Evolutionary conservation across 2,113 vertebrate genomes (phyloP), one percentile per base, ranked within the genome.

Genomic region (Hirundichthys speculiger): DNA sequence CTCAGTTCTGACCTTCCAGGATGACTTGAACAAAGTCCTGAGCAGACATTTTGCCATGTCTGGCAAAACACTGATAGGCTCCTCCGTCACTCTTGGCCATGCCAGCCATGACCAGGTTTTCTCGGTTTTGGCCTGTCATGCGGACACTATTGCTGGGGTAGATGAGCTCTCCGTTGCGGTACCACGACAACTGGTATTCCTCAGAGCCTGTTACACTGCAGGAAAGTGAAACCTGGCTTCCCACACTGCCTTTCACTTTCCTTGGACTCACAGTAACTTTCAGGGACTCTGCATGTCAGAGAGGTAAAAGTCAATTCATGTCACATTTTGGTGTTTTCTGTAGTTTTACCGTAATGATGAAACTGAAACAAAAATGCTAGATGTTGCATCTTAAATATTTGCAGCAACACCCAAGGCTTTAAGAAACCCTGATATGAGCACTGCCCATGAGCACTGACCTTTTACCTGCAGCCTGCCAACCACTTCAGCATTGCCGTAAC

Each of bases 11-110:
- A 90, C 84, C 98, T 96, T 99, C 98, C 49, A 99, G 93, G 24
- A 96, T 92, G 89, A 99, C 98, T 84, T 98, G 96, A 59, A 97
- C 98, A 27, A 95, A 95, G 88, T 98, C 98, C 85, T 99, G 98
- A 24, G 98, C 97, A 0, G 98, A 98, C 93, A 96, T 97, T 88
- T 96, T 97, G 67, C 95, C 95, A 39, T 95, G 93, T 66, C 96
- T 93, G 73, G 96, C 96, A 3, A 99, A 99, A 85, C 98, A 99
- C 89, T 99, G 98, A 85, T 98, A 99, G 1, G 96, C 98, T 2
- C 98, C 98, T 56, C 96, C 96, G 2, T 99, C 98, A 0, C 96
- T 98, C 90, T 96, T 98, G 77, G 94, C 96, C 97, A 99, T 97
- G 42, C 95, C 97, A 18, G 96, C 98, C 96, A 99, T 98, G 27